Conservation (phyloP, 2,113 vertebrate genomes). For the Hippotragus niger region DNA sequence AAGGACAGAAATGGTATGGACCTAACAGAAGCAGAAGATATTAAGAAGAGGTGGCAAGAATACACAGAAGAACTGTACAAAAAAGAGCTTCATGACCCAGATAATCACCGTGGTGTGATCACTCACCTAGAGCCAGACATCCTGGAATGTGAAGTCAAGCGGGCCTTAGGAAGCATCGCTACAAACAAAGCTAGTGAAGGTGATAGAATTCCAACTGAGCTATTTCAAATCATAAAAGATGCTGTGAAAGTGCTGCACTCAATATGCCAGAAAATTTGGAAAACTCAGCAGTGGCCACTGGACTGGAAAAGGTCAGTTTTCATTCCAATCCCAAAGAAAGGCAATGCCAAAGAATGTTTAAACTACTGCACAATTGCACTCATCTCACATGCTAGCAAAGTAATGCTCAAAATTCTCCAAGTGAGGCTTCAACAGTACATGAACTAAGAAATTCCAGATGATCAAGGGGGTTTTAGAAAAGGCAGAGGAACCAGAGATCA, state of each 20-base stretch:
- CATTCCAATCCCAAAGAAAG: neutral
- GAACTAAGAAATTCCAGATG: rapidly evolving
- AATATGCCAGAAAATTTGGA: neutral
- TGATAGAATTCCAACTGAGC: neutral
- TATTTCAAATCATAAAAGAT: neutral
- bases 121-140: neutral
- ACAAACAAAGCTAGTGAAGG: neutral
- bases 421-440: neutral
- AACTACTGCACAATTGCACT: neutral
- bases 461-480: neutral
- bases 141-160: neutral
- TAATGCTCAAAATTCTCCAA: neutral
- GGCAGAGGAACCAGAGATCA: neutral
- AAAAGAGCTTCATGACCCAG: neutral
- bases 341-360: neutral
- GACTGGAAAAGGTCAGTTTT: neutral
- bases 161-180: neutral
- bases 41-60: neutral
- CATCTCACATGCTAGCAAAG: neutral
- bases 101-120: neutral
- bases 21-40: neutral
- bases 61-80: neutral
- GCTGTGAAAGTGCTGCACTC: neutral
- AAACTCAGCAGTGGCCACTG: neutral
- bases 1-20: neutral